These are phyloP conservation scores for Luperina nickerlii DNA, from an alignment of 2,888 invertebrate species.

Conservation along the genomic window DNA sequence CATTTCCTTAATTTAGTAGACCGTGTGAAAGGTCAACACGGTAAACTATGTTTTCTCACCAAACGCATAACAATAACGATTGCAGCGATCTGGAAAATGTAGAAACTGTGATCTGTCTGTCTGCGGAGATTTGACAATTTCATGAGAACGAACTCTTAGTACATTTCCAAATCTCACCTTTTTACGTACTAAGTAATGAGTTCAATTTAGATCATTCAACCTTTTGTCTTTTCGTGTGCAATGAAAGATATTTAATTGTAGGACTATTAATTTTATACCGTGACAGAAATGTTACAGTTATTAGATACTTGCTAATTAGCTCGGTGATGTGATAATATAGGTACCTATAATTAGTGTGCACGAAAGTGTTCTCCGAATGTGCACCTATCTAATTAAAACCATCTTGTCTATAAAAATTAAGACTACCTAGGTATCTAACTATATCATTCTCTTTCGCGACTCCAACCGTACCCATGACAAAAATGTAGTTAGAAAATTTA, in stretches of 20 bases:
- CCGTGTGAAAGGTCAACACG: slow-evolving; percentile 76
- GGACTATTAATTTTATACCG: neutral
- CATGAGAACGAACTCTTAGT: slow-evolving; percentile 60
- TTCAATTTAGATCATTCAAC: slow-evolving; percentile 23
- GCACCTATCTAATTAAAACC: slow-evolving; percentile 11
- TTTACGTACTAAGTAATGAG: slow-evolving; percentile 27
- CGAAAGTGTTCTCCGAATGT: slow-evolving; percentile 26
- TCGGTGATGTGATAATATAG: neutral
- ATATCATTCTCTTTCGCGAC: neutral
- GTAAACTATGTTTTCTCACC: slow-evolving; percentile 58
- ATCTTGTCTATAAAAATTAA: slow-evolving; percentile 6
- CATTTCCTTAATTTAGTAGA: slow-evolving; percentile 67
- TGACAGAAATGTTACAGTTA: slow-evolving; percentile 7
- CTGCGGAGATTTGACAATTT: slow-evolving; percentile 55
- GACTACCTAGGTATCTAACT: neutral
- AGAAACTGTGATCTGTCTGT: slow-evolving; percentile 59
- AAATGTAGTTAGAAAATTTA: neutral
- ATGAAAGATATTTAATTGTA: neutral
- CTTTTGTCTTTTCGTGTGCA: slow-evolving; percentile 20
- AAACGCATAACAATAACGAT: slow-evolving; percentile 57
- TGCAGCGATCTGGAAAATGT: slow-evolving; percentile 66
- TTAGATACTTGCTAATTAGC: slow-evolving; percentile 17
- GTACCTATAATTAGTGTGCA: slow-evolving; percentile 7
- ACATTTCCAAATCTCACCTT: slow-evolving; percentile 39
- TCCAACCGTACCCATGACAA: neutral